Evolutionary conservation across 1,140 invertebrate species (phyloP), one percentile per base, ranked within the genome.

Genomic region (Andricus grossulariae): DNA sequence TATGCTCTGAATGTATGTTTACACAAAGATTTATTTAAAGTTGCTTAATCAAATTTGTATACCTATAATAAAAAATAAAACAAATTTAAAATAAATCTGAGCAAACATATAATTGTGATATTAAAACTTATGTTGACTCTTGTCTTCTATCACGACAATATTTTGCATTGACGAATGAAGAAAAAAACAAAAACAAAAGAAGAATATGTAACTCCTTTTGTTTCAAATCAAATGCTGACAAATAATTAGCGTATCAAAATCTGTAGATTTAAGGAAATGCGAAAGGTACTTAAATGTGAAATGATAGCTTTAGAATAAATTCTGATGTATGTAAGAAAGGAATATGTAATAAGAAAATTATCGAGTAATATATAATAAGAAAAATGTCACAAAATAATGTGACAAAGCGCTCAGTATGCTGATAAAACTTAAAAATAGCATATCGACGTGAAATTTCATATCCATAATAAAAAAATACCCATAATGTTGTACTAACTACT

Each of bases 241-340:
- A 90, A 90, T 89, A 89, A 90, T 89, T 90, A 90, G 88, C 83
- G 73, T 90, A 90, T 82, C 86, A 85, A 88, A 66, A 7, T 66
- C 25, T 85, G 84, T 87, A 85, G 84, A 83, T 75, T 70, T 89
- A 89, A 87, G 85, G 55, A 73, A 75, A 39, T 76, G 55, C 71
- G 77, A 19, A 80, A 82, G 72, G 71, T 75, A 74, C 45, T 80
- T 75, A 16, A 78, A 79, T 81, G 81, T 75, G 78, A 80, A 73
- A 82, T 78, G 76, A 80, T 81, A 74, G 74, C 15, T 39, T 8
- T 66, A 66, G 60, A 45, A 16, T 39, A 45, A 66, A 66, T 66
- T 66, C 60, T 32, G 6, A 39, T 66, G 39, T 25, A 5, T 66
- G 13, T 39, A 66, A 66, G 60, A 66, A 66, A 66, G 60, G 60